phyloP scores from a whole-genome alignment of 2,888 invertebrate species.

The Eilema sororculum region DNA sequence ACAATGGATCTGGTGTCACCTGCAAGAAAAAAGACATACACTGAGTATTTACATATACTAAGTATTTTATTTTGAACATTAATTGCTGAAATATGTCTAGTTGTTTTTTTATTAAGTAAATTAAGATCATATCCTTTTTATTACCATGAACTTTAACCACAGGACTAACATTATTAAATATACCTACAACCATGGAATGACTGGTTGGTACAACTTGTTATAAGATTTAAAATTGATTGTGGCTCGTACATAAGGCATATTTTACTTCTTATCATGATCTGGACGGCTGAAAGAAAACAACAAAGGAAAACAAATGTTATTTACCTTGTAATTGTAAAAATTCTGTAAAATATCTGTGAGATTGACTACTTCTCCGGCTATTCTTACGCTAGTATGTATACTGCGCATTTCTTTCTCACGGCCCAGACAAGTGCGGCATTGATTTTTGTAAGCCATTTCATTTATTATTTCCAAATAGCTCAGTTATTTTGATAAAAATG shows the following conservation, averaged over 20 bases:
- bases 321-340: conserved; percentile 78
- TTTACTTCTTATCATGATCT: background rate
- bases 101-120: too few species aligned
- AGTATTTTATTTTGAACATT: too few species aligned
- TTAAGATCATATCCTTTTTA: too few species aligned
- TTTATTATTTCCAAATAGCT: background rate
- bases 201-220: too few species aligned
- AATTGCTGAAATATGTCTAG: too few species aligned
- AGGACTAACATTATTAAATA: too few species aligned
- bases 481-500: background rate
- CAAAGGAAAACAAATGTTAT: background rate
- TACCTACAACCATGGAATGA: too few species aligned
- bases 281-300: background rate
- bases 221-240: too few species aligned
- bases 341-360: conserved; percentile 74
- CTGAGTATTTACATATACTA: too few species aligned
- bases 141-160: too few species aligned
- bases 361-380: conserved; percentile 70
- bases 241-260: background rate
- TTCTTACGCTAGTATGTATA: conserved; percentile 67
- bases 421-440: conserved; percentile 77
- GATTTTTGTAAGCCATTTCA: conserved; percentile 69
- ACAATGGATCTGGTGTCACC: conserved; percentile 61
- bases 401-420: conserved; percentile 74
- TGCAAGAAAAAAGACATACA: conserved; percentile 44